Base-by-base conservation (phyloP, 2,113 vertebrate species). In the Peromyscus maniculatus region DNA sequence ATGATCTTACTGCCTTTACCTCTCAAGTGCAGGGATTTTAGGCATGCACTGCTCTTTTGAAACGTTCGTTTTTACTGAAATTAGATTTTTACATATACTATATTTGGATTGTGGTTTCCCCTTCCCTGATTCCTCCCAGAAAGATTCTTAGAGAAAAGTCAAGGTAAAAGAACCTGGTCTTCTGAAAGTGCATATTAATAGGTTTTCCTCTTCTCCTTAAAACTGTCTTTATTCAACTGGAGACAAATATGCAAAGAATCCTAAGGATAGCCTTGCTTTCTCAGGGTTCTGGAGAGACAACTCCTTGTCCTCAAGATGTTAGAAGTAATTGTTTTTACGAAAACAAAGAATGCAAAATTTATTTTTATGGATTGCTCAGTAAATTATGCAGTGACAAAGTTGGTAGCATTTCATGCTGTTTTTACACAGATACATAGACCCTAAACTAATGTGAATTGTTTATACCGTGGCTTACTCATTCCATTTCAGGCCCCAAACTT, bases 171-270 rank as follows among this genome's bases (percentile, higher is more conserved):
- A 96, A 77, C 33, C 87, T 78, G 16, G 17, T n/a, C 91, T 93
- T 46, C 33, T 77, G 8, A 86, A 52, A 95, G 39, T 2, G n/a
- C 64, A 84, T 49, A 49, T 84, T 39, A 39, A 83, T 17, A 77
- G 1, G 78, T 52, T 59, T 80, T 52, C 72, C 1, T 66, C n/a
- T 46, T 75, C 4, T 72, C 66, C 49, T 92, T 39, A 88, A 88
- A 97, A 69, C 5, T 79, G 5, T 77, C 16, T 95, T 87, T 69
- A 43, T 91, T 64, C 7, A 62, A 52, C 0, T 80, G 28, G 8
- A 97, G 88, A 62, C 5, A 95, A 93, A 52, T 90, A 55, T n/a
- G 13, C 67, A 96, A 92, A 92, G 2, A 83, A 82, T 49, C 2
- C 1, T 31, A 88, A 57, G 4, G 74, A 57, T 66, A 33, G 43